phyloP scores from a whole-genome alignment of 2,888 invertebrate species.

The Cryptus armator region DNA sequence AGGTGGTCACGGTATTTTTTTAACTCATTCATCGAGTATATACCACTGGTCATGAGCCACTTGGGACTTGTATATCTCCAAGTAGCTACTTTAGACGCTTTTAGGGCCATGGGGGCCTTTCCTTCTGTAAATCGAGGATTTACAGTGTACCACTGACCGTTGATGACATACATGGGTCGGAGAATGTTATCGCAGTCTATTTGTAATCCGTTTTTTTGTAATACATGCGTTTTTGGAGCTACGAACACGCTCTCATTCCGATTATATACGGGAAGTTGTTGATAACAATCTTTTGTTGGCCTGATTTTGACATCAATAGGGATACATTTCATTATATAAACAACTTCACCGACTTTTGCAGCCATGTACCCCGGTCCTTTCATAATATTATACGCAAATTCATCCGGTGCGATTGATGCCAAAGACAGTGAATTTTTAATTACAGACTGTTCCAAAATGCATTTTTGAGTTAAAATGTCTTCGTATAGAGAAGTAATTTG shows the following conservation, averaged over 20 bases:
- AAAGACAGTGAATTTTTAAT: conserved; percentile 57
- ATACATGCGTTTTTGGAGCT: conserved; percentile 34
- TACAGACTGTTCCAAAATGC: conserved; percentile 51
- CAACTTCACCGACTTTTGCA: conserved; percentile 51
- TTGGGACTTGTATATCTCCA: conserved; percentile 44
- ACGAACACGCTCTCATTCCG: conserved; percentile 7
- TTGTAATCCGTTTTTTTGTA: conserved; percentile 52
- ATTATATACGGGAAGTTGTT: conserved; percentile 57
- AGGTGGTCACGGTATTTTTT: conserved; percentile 47
- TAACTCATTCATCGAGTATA: conserved; percentile 44
- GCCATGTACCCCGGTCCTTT: conserved; percentile 63
- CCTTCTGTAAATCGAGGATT: conserved; percentile 6
- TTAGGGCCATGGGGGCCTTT: conserved; percentile 12
- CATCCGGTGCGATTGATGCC: conserved; percentile 56
- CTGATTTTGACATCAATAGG: conserved; percentile 52
- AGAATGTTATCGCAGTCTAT: conserved; percentile 61
- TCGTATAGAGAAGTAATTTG: conserved; percentile 49
- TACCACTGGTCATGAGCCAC: conserved; percentile 41
- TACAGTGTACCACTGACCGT: conserved; percentile 54
- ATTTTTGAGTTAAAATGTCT: conserved; percentile 48
- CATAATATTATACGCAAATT: conserved; percentile 61
- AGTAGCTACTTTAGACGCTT: conserved; percentile 2
- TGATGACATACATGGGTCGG: conserved; percentile 53
- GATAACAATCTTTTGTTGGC: conserved; percentile 50
- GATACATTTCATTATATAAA: conserved; percentile 61